Conservation (phyloP, 2,113 vertebrate genomes). For the Ahaetulla prasina region DNA sequence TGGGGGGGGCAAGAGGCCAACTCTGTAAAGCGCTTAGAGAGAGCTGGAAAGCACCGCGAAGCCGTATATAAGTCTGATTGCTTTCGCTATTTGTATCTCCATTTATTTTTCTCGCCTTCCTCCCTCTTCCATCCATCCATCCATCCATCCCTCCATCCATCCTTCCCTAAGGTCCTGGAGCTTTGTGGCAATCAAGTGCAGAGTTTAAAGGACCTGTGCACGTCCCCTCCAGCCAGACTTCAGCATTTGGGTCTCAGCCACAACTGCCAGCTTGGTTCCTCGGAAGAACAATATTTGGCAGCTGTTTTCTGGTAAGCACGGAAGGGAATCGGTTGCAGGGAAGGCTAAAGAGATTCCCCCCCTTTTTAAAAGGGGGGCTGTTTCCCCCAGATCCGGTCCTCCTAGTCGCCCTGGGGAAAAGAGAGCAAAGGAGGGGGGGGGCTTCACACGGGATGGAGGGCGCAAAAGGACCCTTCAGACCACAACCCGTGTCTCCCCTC, state of each 20-base stretch:
- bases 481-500: not conserved
- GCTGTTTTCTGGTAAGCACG: slow-evolving; percentile 72
- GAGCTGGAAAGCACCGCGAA: too few species aligned
- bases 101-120: not conserved
- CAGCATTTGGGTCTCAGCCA: slow-evolving; percentile 78
- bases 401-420: not conserved
- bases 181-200: slow-evolving; percentile 74
- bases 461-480: not conserved
- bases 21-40: too few species aligned
- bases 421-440: not conserved
- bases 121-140: not conserved
- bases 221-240: slow-evolving; percentile 56
- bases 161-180: slow-evolving; percentile 75
- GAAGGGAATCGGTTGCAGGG: accelerated
- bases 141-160: accelerated
- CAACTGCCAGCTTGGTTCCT: slow-evolving; percentile 68
- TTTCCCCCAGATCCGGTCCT: not conserved
- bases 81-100: too few species aligned
- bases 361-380: not conserved
- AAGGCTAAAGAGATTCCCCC: not conserved
- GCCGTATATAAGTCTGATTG: too few species aligned
- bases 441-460: not conserved
- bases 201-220: slow-evolving; percentile 67
- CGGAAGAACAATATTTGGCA: slow-evolving; percentile 64
- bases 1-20: too few species aligned